A percentile compares a stretch with the other conserved stretches of the same genome.
Conservation (phyloP, 2,113 vertebrate species). For the Gavialis gangeticus region DNA sequence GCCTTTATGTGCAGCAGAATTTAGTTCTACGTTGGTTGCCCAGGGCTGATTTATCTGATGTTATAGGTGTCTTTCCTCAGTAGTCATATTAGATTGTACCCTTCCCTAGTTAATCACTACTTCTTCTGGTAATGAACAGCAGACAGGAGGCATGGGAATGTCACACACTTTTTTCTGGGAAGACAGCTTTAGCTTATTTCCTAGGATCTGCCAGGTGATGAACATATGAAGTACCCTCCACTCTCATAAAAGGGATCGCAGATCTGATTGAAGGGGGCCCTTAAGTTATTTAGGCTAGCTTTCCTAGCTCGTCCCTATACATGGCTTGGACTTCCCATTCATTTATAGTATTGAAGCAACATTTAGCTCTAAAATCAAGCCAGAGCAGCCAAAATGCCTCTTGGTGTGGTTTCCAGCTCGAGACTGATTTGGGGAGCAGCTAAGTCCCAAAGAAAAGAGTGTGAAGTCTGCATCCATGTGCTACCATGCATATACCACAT, state of each 20-base stretch:
- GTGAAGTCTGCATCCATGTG: neutral
- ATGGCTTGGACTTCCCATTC: neutral
- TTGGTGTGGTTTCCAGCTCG: neutral
- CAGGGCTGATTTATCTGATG: neutral
- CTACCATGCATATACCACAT: accelerated
- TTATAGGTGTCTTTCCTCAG: neutral
- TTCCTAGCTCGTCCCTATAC: neutral
- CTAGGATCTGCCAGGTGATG: neutral
- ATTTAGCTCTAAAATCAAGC: neutral
- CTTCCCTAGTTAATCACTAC: neutral
- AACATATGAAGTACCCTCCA: neutral
- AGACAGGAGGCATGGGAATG: neutral
- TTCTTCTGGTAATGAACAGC: neutral
- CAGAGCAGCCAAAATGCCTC: neutral
- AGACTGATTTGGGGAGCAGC: neutral
- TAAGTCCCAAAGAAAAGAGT: neutral
- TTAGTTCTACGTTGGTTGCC: neutral
- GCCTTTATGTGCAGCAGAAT: neutral
- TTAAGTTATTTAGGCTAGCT: neutral
- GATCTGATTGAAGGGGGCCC: neutral
- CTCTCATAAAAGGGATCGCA: neutral
- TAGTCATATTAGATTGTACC: neutral
- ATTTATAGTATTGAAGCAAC: neutral
- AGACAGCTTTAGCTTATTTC: neutral
- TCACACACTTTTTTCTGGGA: neutral